Evolutionary conservation across 23 tunicate genomes (phyloP).

Genomic region (Diplosoma virens): DNA sequence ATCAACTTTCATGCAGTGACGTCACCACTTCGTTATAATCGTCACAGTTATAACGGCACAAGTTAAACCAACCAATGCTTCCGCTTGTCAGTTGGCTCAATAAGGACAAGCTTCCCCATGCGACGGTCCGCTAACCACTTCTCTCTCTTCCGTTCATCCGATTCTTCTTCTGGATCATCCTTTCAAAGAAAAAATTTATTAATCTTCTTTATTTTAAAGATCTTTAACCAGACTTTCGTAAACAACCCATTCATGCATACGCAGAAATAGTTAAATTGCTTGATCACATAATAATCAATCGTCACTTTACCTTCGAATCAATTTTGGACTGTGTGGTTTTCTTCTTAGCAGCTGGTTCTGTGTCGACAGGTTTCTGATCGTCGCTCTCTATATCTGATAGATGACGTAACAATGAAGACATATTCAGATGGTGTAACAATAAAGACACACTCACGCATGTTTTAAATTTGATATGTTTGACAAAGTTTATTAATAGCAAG

Average conservation of each 20-base stretch:
- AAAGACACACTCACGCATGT: too few species aligned
- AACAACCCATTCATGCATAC: neutral
- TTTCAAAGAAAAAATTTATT: neutral
- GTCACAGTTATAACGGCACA: neutral
- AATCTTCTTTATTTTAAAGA: too few species aligned
- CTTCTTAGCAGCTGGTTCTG: slow-evolving; percentile 18
- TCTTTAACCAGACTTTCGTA: neutral
- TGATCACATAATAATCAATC: neutral
- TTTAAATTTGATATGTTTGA: too few species aligned
- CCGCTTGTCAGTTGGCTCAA: slow-evolving; percentile 81
- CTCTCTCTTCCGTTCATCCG: slow-evolving; percentile 47
- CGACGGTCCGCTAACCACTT: slow-evolving; percentile 71
- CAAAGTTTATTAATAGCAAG: too few species aligned
- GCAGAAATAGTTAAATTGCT: neutral
- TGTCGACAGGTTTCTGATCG: slow-evolving; percentile 49
- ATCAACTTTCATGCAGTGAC: too few species aligned
- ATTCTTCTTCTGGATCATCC: slow-evolving; percentile 45
- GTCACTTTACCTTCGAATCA: neutral
- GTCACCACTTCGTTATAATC: too few species aligned
- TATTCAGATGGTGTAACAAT: too few species aligned
- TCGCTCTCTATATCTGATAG: slow-evolving; percentile 57
- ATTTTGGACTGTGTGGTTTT: neutral
- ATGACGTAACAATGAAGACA: too few species aligned
- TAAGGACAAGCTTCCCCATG: slow-evolving; percentile 87
- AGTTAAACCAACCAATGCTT: slow-evolving; percentile 61